These are phyloP conservation scores for Melinopterus prodromus DNA, from an alignment of 2,888 invertebrate genomes.

Conservation along the genomic window DNA sequence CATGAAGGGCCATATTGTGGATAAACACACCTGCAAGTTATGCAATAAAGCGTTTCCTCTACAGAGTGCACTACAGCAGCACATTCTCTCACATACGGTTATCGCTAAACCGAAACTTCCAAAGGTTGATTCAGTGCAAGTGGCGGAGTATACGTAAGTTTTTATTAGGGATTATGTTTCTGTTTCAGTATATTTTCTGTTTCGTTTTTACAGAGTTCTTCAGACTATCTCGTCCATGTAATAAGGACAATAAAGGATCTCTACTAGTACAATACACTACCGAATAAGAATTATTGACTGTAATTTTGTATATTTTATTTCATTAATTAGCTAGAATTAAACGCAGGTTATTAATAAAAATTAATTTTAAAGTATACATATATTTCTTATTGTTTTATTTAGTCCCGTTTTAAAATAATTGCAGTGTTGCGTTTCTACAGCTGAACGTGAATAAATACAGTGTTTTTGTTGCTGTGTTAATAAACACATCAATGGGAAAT, in stretches of 20 bases:
- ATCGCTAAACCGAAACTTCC: conserved; percentile 42
- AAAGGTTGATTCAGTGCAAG: conserved; percentile 55
- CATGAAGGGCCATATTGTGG: conserved; percentile 54
- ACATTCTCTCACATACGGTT: conserved; percentile 48
- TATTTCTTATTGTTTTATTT: no score
- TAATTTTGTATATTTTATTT: conserved; percentile 5
- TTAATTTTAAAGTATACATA: not conserved
- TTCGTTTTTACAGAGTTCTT: conserved; percentile 29
- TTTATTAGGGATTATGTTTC: not conserved
- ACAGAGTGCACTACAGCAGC: conserved; percentile 51
- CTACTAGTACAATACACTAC: not conserved
- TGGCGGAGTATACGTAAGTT: conserved; percentile 57
- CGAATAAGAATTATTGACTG: not conserved
- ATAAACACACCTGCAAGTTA: conserved; percentile 55
- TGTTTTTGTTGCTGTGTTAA: no score
- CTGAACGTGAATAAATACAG: no score
- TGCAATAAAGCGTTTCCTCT: conserved; percentile 56
- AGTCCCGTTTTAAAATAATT: no score
- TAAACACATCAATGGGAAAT: no score
- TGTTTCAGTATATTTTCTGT: not conserved
- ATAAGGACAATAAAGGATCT: not conserved
- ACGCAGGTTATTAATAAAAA: not conserved
- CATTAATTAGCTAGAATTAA: not conserved
- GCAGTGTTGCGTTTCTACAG: no score
- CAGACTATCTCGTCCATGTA: conserved; percentile 33